Percentiles rank a stretch among this genome's conserved stretches.
These are phyloP conservation scores for Tineola bisselliella DNA, from an alignment of 2,888 invertebrate species.

Conservation along the genomic window DNA sequence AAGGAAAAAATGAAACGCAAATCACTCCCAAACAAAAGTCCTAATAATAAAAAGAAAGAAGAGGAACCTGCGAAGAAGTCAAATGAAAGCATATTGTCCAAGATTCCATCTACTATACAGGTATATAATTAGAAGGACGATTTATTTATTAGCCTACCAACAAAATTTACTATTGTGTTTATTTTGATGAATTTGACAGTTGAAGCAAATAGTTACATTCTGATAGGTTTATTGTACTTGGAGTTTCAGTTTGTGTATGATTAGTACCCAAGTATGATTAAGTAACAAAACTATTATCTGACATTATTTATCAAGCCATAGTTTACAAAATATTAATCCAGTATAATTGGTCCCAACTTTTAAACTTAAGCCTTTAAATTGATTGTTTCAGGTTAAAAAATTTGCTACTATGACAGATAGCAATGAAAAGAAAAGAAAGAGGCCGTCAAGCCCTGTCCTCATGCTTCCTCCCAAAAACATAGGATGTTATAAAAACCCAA, in stretches of 20 bases:
- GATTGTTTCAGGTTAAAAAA: constrained; percentile 45
- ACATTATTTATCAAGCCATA: no score
- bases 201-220: no score
- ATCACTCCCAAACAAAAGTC: not conserved
- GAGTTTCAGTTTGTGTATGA: no score
- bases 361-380: not conserved
- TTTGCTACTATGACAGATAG: constrained; percentile 43
- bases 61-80: constrained; percentile 20
- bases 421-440: constrained; percentile 36
- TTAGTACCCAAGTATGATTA: no score
- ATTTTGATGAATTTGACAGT: no score
- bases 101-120: constrained; percentile 53
- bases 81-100: constrained; percentile 29
- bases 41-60: constrained; percentile 27
- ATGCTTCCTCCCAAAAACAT: constrained; percentile 17
- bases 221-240: no score
- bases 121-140: constrained; percentile 22
- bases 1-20: constrained; percentile 27
- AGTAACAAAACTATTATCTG: no score
- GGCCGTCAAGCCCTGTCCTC: constrained; percentile 17
- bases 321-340: no score
- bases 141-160: no score
- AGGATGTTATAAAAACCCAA: constrained; percentile 20
- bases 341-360: no score
- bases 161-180: not conserved